Evolutionary conservation across 2,797 vertebrate species (phyloP).

Genomic region (Phrynocephalus vlangalii): DNA sequence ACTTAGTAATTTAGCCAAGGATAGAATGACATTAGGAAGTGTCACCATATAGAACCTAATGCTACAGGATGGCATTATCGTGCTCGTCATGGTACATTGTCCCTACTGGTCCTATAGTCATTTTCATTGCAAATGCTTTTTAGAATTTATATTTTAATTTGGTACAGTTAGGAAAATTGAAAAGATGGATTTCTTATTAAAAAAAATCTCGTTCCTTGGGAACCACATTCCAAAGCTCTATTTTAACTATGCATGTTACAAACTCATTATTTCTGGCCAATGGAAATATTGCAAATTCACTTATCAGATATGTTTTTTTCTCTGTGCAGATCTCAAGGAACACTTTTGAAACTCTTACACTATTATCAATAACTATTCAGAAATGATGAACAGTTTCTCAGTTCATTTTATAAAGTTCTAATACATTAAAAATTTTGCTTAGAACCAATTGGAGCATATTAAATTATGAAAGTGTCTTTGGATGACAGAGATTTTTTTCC

Average conservation of each 20-base stretch:
- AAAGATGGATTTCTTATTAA: slow-evolving; percentile 16
- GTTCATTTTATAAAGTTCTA: slow-evolving; percentile 42
- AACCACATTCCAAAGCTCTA: background rate
- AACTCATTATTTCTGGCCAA: slow-evolving; percentile 27
- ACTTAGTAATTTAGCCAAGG: too few species aligned
- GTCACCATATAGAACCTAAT: background rate
- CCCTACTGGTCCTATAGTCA: slow-evolving; percentile 46
- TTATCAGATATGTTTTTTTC: fast-evolving
- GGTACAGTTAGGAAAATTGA: slow-evolving; percentile 14
- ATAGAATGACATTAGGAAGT: too few species aligned
- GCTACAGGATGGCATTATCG: slow-evolving; percentile 19
- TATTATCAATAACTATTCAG: slow-evolving; percentile 27
- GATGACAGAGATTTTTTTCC: background rate
- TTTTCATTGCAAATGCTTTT: slow-evolving; percentile 26
- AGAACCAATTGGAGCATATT: slow-evolving; percentile 2
- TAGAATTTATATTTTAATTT: slow-evolving; percentile 24
- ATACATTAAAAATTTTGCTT: slow-evolving; percentile 30
- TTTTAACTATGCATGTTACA: slow-evolving; percentile 11
- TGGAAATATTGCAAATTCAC: slow-evolving; percentile 14
- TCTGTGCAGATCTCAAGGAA: background rate
- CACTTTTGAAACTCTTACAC: slow-evolving; percentile 4
- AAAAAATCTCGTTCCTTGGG: background rate
- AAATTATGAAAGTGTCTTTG: slow-evolving; percentile 28
- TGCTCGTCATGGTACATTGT: slow-evolving; percentile 37
- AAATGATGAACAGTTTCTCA: background rate